phyloP scores from a whole-genome alignment of 2,797 vertebrate genomes.

The Okamejei kenojei region DNA sequence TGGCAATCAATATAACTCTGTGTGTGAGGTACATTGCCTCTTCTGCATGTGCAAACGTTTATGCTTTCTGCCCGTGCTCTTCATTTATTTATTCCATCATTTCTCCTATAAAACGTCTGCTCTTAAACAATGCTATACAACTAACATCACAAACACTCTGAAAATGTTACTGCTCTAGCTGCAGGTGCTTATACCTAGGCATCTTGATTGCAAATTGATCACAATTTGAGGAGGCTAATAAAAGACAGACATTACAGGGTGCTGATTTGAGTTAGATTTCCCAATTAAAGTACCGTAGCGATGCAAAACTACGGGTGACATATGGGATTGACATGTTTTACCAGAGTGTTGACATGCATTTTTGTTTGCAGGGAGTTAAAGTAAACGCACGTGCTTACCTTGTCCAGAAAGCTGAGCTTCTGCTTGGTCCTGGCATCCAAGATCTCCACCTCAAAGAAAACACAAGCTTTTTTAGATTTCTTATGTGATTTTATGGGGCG shows the following conservation, averaged over 20 bases:
- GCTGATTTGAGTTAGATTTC: not conserved
- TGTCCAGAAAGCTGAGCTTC: slow-evolving; percentile 93
- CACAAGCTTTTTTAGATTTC: slow-evolving; percentile 82
- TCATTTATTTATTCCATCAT: too few species aligned
- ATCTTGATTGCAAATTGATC: not conserved
- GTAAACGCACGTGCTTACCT: slow-evolving; percentile 61
- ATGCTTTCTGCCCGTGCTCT: too few species aligned
- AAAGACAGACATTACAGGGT: not conserved
- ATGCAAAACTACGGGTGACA: not conserved
- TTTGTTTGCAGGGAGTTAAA: not conserved
- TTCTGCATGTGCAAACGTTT: too few species aligned
- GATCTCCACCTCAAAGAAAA: slow-evolving; percentile 98
- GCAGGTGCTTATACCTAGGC: not conserved
- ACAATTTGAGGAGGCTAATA: not conserved
- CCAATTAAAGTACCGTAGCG: not conserved
- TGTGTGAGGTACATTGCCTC: too few species aligned
- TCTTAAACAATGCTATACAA: too few species aligned
- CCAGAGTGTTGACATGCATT: not conserved
- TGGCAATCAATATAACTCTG: not conserved
- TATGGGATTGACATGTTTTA: not conserved
- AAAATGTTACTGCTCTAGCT: not conserved
- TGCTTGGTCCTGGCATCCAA: slow-evolving; percentile 85
- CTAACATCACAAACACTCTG: not conserved
- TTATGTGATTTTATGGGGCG: slow-evolving; percentile 59
- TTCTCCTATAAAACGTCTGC: too few species aligned